These are phyloP conservation scores for Silvanus unidentatus DNA, from an alignment of 2,888 invertebrate genomes.

Conservation along the genomic window DNA sequence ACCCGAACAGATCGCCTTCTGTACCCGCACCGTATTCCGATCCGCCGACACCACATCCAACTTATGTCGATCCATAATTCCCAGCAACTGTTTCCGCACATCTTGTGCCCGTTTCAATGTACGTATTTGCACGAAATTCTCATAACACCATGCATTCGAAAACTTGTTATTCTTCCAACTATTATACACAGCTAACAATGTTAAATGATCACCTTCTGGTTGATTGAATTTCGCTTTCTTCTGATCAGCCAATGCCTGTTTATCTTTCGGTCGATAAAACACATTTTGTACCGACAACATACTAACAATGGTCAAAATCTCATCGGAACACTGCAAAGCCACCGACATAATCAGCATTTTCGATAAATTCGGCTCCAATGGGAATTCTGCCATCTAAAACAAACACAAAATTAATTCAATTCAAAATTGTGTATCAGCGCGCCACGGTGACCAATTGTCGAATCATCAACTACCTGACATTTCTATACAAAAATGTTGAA, in stretches of 20 bases:
- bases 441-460: too few relatives aligned
- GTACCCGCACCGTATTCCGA: conserved; percentile 89
- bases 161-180: conserved; percentile 99
- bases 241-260: conserved; percentile 95
- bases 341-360: conserved; percentile 99
- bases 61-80: conserved; percentile 97
- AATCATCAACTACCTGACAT: too few relatives aligned
- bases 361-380: conserved; percentile 93
- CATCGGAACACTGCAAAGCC: conserved; percentile 94
- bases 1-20: conserved; percentile 97
- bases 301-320: conserved; percentile 95
- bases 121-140: conserved; percentile 96
- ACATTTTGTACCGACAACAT: conserved; percentile 99
- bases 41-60: conserved; percentile 95
- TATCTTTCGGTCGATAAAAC: conserved; percentile 92
- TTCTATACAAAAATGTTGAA: too few relatives aligned
- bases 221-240: conserved; percentile 99
- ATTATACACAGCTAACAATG: conserved; percentile 95
- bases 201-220: conserved; percentile 96
- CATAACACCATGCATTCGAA: conserved; percentile 98
- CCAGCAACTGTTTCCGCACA: conserved; percentile 93
- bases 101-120: conserved; percentile 96
- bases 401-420: too few relatives aligned
- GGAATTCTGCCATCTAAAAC: conserved; percentile 97
- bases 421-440: too few relatives aligned